Conservation (phyloP, 2,113 vertebrate species). For the Zootoca vivipara region DNA sequence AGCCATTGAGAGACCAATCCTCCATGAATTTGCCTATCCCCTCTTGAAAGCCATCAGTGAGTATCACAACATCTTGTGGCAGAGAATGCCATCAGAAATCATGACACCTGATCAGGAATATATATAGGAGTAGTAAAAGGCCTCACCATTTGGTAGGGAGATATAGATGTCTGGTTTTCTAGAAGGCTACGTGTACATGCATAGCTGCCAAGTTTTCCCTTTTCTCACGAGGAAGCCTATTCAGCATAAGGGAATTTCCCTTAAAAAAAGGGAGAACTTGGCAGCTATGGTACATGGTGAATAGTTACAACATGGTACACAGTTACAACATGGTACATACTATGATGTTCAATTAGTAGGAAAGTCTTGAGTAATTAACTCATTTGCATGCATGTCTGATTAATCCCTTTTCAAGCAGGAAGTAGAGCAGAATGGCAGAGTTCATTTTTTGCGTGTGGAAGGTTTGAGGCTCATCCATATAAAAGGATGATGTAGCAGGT, state of each 20-base stretch:
- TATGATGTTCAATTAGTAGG: background rate
- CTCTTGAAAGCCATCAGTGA: no score
- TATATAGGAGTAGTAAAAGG: background rate
- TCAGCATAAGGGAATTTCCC: no score
- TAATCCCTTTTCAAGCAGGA: background rate
- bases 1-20: no score
- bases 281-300: no score
- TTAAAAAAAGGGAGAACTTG: no score
- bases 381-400: background rate
- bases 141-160: background rate
- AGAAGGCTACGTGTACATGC: background rate
- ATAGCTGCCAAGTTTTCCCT: no score
- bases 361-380: background rate
- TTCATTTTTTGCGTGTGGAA: background rate
- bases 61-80: no score
- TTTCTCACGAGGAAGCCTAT: no score
- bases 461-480: background rate
- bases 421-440: background rate
- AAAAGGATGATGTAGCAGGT: background rate
- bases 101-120: no score
- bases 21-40: no score
- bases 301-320: background rate
- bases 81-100: no score
- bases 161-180: background rate
- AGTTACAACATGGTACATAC: background rate